Evolutionary conservation across 1,140 invertebrate species (phyloP).

Genomic region (Scaptomyza graminum): DNA sequence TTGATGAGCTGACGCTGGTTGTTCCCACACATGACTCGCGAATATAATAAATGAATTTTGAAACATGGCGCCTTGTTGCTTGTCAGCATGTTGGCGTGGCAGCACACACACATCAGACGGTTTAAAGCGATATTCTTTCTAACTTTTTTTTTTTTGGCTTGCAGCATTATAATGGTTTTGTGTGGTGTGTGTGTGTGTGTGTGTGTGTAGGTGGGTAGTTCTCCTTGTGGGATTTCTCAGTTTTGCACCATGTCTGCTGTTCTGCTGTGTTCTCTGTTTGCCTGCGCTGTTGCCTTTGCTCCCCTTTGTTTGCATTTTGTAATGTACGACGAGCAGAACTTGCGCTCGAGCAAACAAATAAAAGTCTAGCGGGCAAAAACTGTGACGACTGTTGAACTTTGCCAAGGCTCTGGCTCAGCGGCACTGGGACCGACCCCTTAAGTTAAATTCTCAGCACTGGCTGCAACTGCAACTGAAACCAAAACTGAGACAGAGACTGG

Average conservation of each 20-base stretch:
- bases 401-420: slow-evolving; percentile 11
- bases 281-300: slow-evolving; percentile 7
- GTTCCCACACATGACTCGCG: slow-evolving; percentile 28
- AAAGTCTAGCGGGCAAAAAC: slow-evolving; percentile 46
- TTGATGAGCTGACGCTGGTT: slow-evolving; percentile 57
- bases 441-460: slow-evolving; percentile 38
- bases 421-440: slow-evolving; percentile 36
- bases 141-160: background rate
- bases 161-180: slow-evolving; percentile 43
- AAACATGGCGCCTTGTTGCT: slow-evolving; percentile 59
- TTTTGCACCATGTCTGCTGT: slow-evolving; percentile 43
- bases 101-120: slow-evolving; percentile 1
- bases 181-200: background rate
- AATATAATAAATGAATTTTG: slow-evolving; percentile 76
- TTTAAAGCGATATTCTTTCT: slow-evolving; percentile 11
- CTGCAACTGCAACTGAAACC: slow-evolving; percentile 21
- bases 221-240: slow-evolving; percentile 57
- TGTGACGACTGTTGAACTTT: slow-evolving; percentile 74
- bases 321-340: slow-evolving; percentile 56
- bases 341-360: slow-evolving; percentile 55
- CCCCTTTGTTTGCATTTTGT: slow-evolving; percentile 58
- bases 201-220: slow-evolving; percentile 26
- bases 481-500: slow-evolving; percentile 24
- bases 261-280: slow-evolving; percentile 3
- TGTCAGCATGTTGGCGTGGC: slow-evolving; percentile 66